Base-by-base conservation (phyloP, 2,888 invertebrate species). In the Coleophora deauratella region DNA sequence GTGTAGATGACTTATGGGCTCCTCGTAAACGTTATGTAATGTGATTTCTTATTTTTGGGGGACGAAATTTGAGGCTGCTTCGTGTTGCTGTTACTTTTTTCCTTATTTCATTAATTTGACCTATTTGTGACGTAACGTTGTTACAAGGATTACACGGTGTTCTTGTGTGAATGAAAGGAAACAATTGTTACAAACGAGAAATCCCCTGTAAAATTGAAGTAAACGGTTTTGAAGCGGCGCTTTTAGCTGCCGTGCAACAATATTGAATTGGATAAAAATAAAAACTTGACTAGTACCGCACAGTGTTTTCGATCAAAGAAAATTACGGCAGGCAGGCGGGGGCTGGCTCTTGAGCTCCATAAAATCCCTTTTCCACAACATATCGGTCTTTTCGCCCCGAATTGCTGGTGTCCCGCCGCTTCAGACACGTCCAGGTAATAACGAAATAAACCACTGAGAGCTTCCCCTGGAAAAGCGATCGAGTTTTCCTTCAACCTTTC, bases 371-470 rank as follows among this genome's bases (percentile, higher is more conserved):
- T 78, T 66, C 70, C 66, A 69, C 72, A 77, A 84, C 82, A 78
- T 81, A 80, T 80, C 80, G 76, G 74, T 72, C 79, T 76, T 79
- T 78, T 76, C 76, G 70, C 59, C 72, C 74, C 68, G 75, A 82
- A 82, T 84, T 82, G 82, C 78, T 77, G 76, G 71, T 74, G 81
- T 78, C 78, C 79, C 79, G 72, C 52, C 69, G 74, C 72, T 72
- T 73, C 72, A 72, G 78, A 80, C 81, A 79, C 80, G 82, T 84
- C 77, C 82, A 85, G 84, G 85, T 85, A 84, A 85, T 85, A 85
- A 85, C 82, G 79, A 82, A 82, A 85, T 85, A 85, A 84, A 84
- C 81, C 81, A 82, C 80, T 78, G 80, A 79, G 82, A 78, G 81
- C 74, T 77, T 81, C 77, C 75, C 70, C 77, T 76, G 74, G 80